A percentile compares a stretch with the other conserved stretches of the same genome.
Conservation (phyloP, 2,113 vertebrate species). For the Phaetusa simplex region DNA sequence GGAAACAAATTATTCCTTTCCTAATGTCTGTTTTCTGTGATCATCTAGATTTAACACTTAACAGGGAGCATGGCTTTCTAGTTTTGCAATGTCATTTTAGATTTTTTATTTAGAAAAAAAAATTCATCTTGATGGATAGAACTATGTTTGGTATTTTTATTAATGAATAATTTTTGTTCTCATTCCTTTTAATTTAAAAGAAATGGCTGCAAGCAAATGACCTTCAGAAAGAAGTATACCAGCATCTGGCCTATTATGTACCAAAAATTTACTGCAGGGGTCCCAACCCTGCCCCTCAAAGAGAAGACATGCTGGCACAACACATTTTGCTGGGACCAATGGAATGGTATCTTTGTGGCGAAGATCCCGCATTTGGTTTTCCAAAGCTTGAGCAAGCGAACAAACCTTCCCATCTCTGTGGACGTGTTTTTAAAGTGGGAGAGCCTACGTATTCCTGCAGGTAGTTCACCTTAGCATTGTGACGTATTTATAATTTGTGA, state of each 20-base stretch:
- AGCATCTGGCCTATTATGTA: conserved; percentile 88
- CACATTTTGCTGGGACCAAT: conserved; percentile 88
- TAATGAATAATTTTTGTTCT: conserved; percentile 13
- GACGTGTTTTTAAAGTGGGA: conserved; percentile 96
- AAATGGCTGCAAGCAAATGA: conserved; percentile 89
- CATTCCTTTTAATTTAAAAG: conserved; percentile 70
- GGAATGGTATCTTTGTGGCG: conserved; percentile 94
- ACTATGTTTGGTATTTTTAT: not conserved
- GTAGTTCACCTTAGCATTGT: conserved; percentile 65
- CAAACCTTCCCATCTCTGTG: conserved; percentile 92
- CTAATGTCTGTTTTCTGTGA: not conserved
- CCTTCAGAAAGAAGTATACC: conserved; percentile 87
- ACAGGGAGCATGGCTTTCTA: not conserved
- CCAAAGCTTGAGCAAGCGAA: conserved; percentile 88
- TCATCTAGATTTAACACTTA: not conserved
- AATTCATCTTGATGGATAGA: not conserved
- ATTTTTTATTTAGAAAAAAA: not conserved
- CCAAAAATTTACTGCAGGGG: conserved; percentile 93
- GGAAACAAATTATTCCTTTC: not conserved
- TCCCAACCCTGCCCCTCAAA: conserved; percentile 84
- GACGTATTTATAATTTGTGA: not conserved
- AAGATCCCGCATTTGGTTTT: conserved; percentile 87
- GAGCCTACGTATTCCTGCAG: conserved; percentile 99
- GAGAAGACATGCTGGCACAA: conserved; percentile 89
- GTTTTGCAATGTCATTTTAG: not conserved